Evolutionary conservation across 2,888 invertebrate species (phyloP).

Genomic region (Ophion costatus): DNA sequence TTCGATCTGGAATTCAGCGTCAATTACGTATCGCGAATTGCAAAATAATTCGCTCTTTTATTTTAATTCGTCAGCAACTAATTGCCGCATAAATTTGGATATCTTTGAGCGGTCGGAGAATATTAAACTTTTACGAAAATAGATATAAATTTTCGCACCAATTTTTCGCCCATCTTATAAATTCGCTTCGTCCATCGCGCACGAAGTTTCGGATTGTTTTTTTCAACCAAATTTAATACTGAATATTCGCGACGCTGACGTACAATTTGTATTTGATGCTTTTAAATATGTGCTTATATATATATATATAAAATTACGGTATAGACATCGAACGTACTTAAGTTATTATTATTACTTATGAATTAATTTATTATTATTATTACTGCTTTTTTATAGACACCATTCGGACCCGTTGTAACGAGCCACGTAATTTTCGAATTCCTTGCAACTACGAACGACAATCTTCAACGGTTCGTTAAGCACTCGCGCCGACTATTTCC

Average conservation of each 20-base stretch:
- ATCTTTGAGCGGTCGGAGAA: background rate
- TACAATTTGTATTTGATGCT: conserved; percentile 12
- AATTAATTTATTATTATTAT: background rate
- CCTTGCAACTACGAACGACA: conserved; percentile 23
- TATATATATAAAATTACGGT: conserved; percentile 33
- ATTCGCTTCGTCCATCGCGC: conserved; percentile 41
- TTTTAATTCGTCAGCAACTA: background rate
- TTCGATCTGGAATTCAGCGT: background rate
- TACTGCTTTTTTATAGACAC: conserved; percentile 32
- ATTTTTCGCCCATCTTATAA: conserved; percentile 23
- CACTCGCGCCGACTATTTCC: conserved; percentile 32
- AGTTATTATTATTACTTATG: background rate
- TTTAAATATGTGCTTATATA: conserved; percentile 20
- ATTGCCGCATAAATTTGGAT: background rate
- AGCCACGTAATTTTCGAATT: conserved; percentile 23
- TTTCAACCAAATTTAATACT: conserved; percentile 66
- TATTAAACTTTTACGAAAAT: background rate
- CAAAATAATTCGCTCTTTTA: background rate
- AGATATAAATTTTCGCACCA: background rate
- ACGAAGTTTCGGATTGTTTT: conserved; percentile 42
- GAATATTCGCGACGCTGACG: conserved; percentile 52
- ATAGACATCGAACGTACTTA: conserved; percentile 29
- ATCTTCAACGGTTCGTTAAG: conserved; percentile 52
- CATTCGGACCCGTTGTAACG: conserved; percentile 40
- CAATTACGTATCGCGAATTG: background rate